These are phyloP conservation scores for Pseudochirops cupreus DNA, from an alignment of 2,797 vertebrate species.

Conservation along the genomic window DNA sequence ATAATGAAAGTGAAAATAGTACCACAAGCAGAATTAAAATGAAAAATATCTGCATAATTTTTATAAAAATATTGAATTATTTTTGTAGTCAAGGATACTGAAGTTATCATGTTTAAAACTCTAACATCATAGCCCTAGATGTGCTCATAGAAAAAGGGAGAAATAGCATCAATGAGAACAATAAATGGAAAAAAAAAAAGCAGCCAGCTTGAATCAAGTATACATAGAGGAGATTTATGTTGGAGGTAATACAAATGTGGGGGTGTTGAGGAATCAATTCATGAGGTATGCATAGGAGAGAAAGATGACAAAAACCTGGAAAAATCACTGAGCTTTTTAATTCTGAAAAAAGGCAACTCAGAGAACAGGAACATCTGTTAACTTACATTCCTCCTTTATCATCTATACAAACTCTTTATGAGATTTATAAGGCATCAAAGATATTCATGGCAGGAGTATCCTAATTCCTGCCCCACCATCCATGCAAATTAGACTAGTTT, in stretches of 20 bases:
- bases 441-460: background rate
- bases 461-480: no score
- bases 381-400: background rate
- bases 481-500: background rate
- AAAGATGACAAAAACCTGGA: background rate
- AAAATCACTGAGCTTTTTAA: background rate
- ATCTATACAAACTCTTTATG: background rate
- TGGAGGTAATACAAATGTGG: background rate
- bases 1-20: background rate
- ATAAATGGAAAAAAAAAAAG: background rate
- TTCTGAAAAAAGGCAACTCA: background rate
- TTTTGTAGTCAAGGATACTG: background rate
- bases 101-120: background rate
- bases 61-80: background rate
- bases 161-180: background rate
- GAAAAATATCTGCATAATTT: background rate
- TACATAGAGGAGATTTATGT: background rate
- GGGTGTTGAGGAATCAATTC: background rate
- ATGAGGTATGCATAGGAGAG: background rate
- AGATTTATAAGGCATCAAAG: background rate
- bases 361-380: background rate
- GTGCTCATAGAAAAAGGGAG: background rate
- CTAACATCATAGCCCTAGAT: background rate
- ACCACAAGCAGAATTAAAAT: background rate
- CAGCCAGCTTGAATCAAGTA: background rate